Conservation (phyloP, 2,113 vertebrate species). For the Fregetta grallaria region DNA sequence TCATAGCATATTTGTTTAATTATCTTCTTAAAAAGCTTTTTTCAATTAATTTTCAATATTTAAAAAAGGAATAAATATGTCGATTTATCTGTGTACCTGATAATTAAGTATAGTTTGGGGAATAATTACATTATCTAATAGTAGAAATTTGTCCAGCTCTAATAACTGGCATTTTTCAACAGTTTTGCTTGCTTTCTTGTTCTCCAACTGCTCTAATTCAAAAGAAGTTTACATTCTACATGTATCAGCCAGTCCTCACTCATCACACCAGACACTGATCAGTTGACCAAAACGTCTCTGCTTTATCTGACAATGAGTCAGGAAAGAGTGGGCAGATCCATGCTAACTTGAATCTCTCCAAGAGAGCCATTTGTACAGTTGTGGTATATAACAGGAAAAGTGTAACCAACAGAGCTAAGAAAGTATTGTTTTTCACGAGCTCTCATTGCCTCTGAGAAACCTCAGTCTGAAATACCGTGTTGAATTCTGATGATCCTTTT, state of each 20-base stretch:
- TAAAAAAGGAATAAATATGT: constrained; percentile 74
- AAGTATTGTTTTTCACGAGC: neutral
- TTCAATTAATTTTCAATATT: constrained; percentile 83
- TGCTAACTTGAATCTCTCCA: neutral
- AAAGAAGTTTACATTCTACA: neutral
- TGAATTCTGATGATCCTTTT: neutral
- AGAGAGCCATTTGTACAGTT: neutral
- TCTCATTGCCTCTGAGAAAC: neutral
- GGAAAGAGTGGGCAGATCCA: neutral
- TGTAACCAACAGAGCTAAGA: neutral
- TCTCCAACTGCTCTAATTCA: neutral
- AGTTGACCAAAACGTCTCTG: neutral
- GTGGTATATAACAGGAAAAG: neutral
- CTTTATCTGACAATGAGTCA: neutral
- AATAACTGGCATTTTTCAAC: constrained; percentile 43
- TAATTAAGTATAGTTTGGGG: constrained; percentile 77
- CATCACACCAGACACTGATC: neutral
- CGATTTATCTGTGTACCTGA: constrained; percentile 73
- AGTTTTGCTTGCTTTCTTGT: neutral
- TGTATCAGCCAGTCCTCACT: neutral
- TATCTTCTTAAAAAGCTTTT: constrained; percentile 73
- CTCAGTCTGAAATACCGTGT: neutral
- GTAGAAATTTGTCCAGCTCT: constrained; percentile 64
- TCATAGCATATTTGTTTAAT: constrained; percentile 80
- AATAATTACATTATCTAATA: constrained; percentile 74